Percentiles rank a stretch among this genome's conserved stretches.
These are phyloP conservation scores for Hiodon alosoides DNA, from an alignment of 2,113 vertebrate genomes.

Conservation along the genomic window DNA sequence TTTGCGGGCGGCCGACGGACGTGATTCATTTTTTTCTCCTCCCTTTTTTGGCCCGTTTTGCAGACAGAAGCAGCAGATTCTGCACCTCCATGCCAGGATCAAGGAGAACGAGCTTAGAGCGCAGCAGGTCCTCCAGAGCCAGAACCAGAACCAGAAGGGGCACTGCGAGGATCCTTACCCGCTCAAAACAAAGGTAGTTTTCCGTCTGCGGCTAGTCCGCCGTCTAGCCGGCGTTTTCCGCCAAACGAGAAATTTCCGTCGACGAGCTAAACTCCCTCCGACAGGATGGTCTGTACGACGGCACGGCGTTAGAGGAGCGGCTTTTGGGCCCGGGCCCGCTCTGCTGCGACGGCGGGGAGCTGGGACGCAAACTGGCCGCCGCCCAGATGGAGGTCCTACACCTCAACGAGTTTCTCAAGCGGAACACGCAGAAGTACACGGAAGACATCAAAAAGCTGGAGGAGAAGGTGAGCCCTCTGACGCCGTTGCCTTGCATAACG, in stretches of 20 bases:
- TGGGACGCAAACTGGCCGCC: constrained; percentile 71
- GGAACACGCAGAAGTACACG: constrained; percentile 73
- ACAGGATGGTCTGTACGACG: constrained; percentile 44
- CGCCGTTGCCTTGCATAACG: not conserved
- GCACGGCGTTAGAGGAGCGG: constrained; percentile 10
- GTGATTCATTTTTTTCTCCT: constrained; percentile 15
- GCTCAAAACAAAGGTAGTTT: constrained; percentile 69
- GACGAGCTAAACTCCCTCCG: not conserved
- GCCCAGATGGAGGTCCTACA: constrained; percentile 76
- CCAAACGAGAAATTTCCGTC: not conserved
- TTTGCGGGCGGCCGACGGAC: too few relatives aligned
- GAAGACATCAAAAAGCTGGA: constrained; percentile 90
- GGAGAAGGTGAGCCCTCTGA: constrained; percentile 71
- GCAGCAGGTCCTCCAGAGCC: constrained; percentile 76
- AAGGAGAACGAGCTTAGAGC: constrained; percentile 81
- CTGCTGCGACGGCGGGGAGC: constrained; percentile 67
- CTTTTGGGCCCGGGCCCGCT: constrained; percentile 46
- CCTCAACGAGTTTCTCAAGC: constrained; percentile 76
- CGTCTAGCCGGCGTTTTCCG: not conserved
- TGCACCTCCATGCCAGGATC: constrained; percentile 81
- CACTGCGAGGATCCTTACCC: constrained; percentile 67
- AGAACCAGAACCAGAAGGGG: constrained; percentile 69
- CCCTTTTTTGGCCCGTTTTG: constrained; percentile 28
- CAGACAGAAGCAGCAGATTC: constrained; percentile 93
- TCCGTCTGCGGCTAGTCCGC: not conserved